phyloP scores from a whole-genome alignment of 2,888 invertebrate species.

The Hemaris fuciformis region DNA sequence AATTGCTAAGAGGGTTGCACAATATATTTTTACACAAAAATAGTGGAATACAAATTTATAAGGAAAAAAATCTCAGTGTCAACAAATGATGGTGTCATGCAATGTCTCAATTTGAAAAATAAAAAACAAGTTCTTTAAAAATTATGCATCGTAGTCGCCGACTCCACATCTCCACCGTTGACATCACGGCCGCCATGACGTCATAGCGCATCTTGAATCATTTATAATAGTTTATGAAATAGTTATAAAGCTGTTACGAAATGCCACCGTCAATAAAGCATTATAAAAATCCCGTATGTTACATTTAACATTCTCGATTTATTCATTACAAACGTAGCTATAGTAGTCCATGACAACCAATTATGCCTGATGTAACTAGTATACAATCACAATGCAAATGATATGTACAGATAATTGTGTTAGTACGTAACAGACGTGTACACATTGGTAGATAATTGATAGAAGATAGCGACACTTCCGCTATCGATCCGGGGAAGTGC shows the following conservation, averaged over 20 bases:
- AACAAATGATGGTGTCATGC: background rate
- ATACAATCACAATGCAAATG: slow-evolving; percentile 10
- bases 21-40: too few relatives aligned
- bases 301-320: too few relatives aligned
- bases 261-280: too few relatives aligned
- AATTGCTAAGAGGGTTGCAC: too few relatives aligned
- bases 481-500: slow-evolving; percentile 10
- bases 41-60: too few relatives aligned
- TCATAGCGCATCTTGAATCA: background rate
- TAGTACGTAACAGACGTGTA: slow-evolving; percentile 2
- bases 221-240: too few relatives aligned
- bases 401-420: slow-evolving; percentile 10
- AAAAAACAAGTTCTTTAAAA: background rate
- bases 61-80: too few relatives aligned
- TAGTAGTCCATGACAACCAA: background rate
- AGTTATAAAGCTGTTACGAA: too few relatives aligned
- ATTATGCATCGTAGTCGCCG: background rate
- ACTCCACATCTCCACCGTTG: background rate
- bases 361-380: background rate
- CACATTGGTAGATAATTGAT: slow-evolving; percentile 22
- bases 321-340: too few relatives aligned
- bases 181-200: background rate
- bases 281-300: too few relatives aligned
- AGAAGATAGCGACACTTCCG: slow-evolving; percentile 20
- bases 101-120: background rate